Base-by-base conservation (phyloP, 2,888 invertebrate genomes). In the Athalia circularis region DNA sequence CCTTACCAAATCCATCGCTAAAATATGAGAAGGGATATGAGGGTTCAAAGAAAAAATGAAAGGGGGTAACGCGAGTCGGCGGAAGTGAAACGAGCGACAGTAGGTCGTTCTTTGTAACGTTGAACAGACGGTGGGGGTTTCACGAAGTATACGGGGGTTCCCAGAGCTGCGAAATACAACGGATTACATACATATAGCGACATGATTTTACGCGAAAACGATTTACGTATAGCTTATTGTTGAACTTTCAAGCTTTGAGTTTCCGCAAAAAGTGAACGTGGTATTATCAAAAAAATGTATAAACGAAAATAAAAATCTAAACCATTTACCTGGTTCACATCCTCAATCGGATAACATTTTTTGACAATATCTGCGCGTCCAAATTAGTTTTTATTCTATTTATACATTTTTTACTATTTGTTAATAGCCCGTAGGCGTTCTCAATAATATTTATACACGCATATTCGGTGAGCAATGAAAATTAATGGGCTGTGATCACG, bases 131-230 rank as follows among this genome's bases (percentile, higher is more conserved):
- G 29, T 68, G 6, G 29, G 13, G n/a, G 47, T 52, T 11, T 8
- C 50, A 68, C 50, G 67, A 68, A 52, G 29, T 15, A 29, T 13
- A 62, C 5, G 5, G 11, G 29, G 9, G 29, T n/a, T 52, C n/a
- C 52, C 52, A 52, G 11, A 68, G 45, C 7, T 68, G 50, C 52
- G 29, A 29, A 54, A 68, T 68, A 68, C 52, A 68, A 52, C 29
- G 52, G 67, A 68, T 68, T 68, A 29, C 2, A 29, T 29, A 29
- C 29, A 29, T 29, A 29, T 29, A 54, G 52, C 52, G 67, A 68
- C 43, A 52, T 15, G 52, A 68, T 68, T 68, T 54, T 6, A 68
- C 67, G 67, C 29, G 11, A 7, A 52, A 54, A 54, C 52, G 11
- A 68, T 68, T 68, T 68, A 52, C 43, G 29, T 13, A 11, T n/a